Evolutionary conservation across 37 sponge, comb jelly and placozoan species (phyloP).

Genomic region (Petrosia ficiformis): DNA sequence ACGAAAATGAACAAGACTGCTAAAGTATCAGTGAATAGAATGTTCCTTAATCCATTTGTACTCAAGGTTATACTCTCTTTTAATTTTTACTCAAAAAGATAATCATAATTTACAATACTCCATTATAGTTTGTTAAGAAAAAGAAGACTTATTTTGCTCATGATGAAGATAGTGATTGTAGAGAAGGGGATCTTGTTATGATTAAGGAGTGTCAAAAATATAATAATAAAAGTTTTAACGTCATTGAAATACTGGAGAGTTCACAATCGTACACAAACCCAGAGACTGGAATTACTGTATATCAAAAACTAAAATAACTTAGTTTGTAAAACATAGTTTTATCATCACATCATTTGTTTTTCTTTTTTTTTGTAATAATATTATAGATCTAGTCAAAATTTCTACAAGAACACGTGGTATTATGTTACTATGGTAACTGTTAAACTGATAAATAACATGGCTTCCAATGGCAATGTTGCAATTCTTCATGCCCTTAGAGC

Average conservation of each 20-base stretch:
- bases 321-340: background rate
- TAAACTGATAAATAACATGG: background rate
- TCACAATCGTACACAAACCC: constrained; percentile 41
- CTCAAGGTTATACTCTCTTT: constrained; percentile 56
- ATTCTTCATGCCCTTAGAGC: background rate
- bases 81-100: background rate
- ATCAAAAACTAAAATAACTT: background rate
- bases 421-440: background rate
- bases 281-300: constrained; percentile 1
- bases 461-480: background rate
- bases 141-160: constrained; percentile 72
- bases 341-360: background rate
- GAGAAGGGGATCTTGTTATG: constrained; percentile 72
- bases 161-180: constrained; percentile 69
- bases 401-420: background rate
- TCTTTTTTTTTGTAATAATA: background rate
- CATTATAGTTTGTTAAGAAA: constrained; percentile 25
- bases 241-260: constrained; percentile 64
- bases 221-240: constrained; percentile 67
- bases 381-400: background rate
- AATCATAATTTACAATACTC: background rate
- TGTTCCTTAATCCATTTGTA: constrained; percentile 71
- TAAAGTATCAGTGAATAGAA: constrained; percentile 69
- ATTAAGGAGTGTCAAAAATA: constrained; percentile 63
- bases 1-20: constrained; percentile 56